phyloP scores from a whole-genome alignment of 2,113 vertebrate species.

The Pongo abelii region DNA sequence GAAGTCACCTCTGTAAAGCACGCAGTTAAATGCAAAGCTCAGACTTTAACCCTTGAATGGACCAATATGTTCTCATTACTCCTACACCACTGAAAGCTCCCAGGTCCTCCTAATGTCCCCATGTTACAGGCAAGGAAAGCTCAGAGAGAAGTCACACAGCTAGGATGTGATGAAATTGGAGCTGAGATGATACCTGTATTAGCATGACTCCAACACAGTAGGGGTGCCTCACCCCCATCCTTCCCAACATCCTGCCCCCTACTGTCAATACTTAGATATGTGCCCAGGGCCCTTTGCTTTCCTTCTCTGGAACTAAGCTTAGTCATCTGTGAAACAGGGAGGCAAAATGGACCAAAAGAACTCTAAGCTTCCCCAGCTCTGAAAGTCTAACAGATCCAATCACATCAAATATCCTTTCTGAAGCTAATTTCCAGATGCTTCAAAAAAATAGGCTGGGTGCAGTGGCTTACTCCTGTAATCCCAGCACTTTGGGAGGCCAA shows the following conservation, averaged over 20 bases:
- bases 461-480: no score
- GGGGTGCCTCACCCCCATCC: no score
- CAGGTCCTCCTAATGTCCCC: not conserved
- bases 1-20: not conserved
- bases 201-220: not conserved
- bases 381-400: not conserved
- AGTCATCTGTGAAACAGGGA: not conserved
- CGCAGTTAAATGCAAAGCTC: not conserved
- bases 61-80: not conserved
- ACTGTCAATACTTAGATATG: not conserved
- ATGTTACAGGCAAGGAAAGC: not conserved
- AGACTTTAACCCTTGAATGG: not conserved
- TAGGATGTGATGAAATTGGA: not conserved
- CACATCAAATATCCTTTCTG: conserved; percentile 13
- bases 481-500: no score
- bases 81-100: not conserved
- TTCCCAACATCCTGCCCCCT: not conserved
- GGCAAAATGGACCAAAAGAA: not conserved
- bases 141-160: not conserved
- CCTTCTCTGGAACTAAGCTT: not conserved
- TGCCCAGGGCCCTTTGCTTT: not conserved
- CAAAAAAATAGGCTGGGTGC: not conserved
- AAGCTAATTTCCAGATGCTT: conserved; percentile 41
- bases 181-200: not conserved
- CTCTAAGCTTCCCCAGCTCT: not conserved